Evolutionary conservation across 2,797 vertebrate genomes (phyloP).

Genomic region (Falco concolor): DNA sequence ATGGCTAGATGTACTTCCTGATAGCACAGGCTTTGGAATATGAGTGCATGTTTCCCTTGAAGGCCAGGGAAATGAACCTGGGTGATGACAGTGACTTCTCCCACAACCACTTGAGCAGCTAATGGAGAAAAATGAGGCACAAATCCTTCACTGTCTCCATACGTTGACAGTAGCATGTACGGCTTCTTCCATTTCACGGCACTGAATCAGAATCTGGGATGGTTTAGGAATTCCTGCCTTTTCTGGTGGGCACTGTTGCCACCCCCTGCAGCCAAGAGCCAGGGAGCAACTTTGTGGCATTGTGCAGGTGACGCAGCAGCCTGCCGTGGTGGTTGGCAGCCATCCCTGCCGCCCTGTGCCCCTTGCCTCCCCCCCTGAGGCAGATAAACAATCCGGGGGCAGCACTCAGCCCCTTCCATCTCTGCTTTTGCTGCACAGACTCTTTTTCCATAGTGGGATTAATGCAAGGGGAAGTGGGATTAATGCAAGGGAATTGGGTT

Average conservation of each 20-base stretch:
- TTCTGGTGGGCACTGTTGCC: background rate
- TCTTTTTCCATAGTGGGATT: background rate
- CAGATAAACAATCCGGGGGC: background rate
- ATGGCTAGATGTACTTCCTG: background rate
- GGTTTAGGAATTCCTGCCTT: background rate
- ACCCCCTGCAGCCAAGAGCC: background rate
- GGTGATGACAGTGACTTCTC: background rate
- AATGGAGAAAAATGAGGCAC: accelerated
- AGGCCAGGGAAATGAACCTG: background rate
- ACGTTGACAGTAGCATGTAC: background rate
- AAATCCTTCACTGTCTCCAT: background rate
- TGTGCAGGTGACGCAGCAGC: background rate
- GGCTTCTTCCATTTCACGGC: background rate
- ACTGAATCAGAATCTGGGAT: accelerated
- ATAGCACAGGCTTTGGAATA: background rate
- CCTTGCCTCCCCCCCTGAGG: background rate
- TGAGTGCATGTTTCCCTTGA: accelerated
- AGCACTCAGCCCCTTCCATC: background rate
- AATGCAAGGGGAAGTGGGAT: background rate
- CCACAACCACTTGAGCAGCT: background rate
- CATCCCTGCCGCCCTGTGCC: background rate
- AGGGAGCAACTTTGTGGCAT: background rate
- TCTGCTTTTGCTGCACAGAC: background rate
- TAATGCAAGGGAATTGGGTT: background rate
- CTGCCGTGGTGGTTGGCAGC: background rate